Conservation (phyloP, 1,140 invertebrate species). For the Ylistrum balloti region DNA sequence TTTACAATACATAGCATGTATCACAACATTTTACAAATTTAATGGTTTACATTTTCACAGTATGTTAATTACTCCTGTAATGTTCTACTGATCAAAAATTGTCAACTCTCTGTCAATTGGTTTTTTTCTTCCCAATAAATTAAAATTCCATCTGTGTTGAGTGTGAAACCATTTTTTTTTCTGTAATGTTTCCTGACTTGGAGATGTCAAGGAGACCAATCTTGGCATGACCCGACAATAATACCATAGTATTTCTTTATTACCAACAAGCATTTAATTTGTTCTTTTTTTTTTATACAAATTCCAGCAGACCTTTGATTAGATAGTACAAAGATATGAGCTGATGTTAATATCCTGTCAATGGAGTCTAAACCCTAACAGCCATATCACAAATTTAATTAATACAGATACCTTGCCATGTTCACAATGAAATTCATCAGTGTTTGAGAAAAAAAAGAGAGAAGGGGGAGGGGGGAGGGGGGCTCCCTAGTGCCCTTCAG, state of each 20-base stretch:
- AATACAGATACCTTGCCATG: constrained; percentile 33
- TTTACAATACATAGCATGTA: no score
- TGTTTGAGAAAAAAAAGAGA: not conserved
- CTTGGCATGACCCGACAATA: not conserved
- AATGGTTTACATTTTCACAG: no score
- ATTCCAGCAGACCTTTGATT: constrained; percentile 31
- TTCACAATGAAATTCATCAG: not conserved
- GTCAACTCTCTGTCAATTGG: not conserved
- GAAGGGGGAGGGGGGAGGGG: no score
- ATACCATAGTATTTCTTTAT: not conserved
- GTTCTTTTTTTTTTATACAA: not conserved
- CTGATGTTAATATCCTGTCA: not conserved
- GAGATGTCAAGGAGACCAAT: not conserved
- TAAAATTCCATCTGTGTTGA: not conserved
- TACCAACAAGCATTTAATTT: not conserved
- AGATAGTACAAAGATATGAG: constrained; percentile 4
- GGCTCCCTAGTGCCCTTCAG: not conserved
- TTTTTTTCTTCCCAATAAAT: not conserved
- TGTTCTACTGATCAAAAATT: not conserved
- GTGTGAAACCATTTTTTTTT: not conserved
- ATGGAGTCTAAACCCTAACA: not conserved
- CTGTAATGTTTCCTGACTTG: not conserved
- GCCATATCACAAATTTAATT: constrained; percentile 27
- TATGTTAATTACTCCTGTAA: no score
- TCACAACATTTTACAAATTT: no score